phyloP scores from a whole-genome alignment of 2,888 invertebrate species.

The Eupithecia centaureata region DNA sequence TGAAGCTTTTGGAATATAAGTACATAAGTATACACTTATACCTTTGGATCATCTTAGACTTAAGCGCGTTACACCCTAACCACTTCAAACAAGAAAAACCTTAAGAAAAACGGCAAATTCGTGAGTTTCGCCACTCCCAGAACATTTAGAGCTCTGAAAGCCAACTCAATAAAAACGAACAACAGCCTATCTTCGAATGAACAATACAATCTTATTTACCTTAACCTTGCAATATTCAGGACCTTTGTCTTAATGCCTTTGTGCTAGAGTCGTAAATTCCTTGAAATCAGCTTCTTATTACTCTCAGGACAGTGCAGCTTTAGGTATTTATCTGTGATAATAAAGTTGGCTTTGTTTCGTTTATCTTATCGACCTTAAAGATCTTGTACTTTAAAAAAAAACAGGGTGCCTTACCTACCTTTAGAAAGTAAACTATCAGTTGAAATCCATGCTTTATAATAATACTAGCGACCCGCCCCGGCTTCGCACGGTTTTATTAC shows the following conservation, averaged over 20 bases:
- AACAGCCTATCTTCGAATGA: conserved; percentile 37
- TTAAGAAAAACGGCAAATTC: background rate
- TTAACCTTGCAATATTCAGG: conserved; percentile 41
- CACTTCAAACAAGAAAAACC: background rate
- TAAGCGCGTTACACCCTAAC: background rate
- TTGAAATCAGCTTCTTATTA: conserved; percentile 46
- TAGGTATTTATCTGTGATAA: conserved; percentile 19
- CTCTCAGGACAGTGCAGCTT: conserved; percentile 11
- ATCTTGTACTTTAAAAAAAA: conserved; percentile 13
- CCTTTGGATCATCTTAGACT: background rate
- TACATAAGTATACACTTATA: too few relatives aligned
- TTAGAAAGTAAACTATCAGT: background rate
- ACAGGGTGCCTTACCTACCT: background rate
- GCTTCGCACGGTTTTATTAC: too few relatives aligned
- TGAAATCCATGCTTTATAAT: background rate
- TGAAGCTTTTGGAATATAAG: background rate
- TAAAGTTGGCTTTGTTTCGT: conserved; percentile 32
- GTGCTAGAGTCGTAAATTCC: conserved; percentile 46
- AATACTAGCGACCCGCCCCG: too few relatives aligned
- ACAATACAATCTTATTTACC: conserved; percentile 46
- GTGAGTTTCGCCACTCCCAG: conserved; percentile 3
- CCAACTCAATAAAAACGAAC: conserved; percentile 32
- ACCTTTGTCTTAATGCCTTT: conserved; percentile 45
- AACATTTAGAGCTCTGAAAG: conserved; percentile 13
- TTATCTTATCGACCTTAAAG: conserved; percentile 26